Evolutionary conservation across 1,140 invertebrate genomes (phyloP).

Genomic region (Procambarus virginalis): DNA sequence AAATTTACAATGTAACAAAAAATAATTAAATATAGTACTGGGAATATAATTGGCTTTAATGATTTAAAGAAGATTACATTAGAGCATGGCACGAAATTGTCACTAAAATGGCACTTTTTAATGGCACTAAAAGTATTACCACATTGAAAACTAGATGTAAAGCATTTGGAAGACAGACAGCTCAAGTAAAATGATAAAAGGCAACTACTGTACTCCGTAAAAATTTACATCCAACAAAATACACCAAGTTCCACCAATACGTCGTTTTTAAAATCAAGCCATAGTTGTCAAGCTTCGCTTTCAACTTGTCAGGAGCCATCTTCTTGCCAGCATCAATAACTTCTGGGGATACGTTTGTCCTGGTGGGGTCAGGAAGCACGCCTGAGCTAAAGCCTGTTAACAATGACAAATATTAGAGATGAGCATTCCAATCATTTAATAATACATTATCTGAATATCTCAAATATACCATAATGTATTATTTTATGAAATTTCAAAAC

Average conservation of each 20-base stretch:
- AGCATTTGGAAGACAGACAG: no score
- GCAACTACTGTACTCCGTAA: no score
- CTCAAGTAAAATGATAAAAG: no score
- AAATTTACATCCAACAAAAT: no score
- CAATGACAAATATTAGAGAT: not conserved
- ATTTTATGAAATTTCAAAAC: no score
- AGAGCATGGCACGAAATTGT: not conserved
- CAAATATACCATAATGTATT: no score
- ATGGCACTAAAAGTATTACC: no score
- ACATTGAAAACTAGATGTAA: no score
- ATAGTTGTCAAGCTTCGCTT: slow-evolving; percentile 86
- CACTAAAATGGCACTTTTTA: not conserved
- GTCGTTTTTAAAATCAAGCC: slow-evolving; percentile 91
- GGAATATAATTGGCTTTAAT: not conserved
- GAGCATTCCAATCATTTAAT: not conserved
- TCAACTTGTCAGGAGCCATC: slow-evolving; percentile 82
- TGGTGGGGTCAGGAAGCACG: slow-evolving; percentile 84
- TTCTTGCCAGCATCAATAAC: slow-evolving; percentile 80
- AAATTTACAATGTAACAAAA: slow-evolving; percentile 21
- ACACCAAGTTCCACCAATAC: slow-evolving; percentile 82
- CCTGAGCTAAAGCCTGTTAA: slow-evolving; percentile 86
- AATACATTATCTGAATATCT: no score
- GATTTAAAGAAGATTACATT: not conserved
- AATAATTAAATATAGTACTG: not conserved
- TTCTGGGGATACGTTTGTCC: slow-evolving; percentile 81